These are phyloP conservation scores for Poecile montanus DNA, from an alignment of 2,797 vertebrate species.

Conservation along the genomic window DNA sequence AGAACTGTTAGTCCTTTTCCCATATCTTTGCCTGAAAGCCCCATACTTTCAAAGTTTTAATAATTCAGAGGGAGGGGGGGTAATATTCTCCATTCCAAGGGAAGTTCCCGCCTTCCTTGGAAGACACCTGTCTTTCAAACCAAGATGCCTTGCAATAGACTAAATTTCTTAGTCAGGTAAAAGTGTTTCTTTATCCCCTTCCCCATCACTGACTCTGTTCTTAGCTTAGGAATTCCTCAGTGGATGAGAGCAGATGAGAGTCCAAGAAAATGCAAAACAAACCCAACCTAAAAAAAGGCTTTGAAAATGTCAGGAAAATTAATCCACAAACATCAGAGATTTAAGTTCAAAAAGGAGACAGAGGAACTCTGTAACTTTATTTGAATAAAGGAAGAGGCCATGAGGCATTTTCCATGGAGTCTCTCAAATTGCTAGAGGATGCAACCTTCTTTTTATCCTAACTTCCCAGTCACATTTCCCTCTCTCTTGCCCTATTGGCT, in stretches of 20 bases:
- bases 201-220: neutral
- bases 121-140: neutral
- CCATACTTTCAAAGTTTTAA: neutral
- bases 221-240: neutral
- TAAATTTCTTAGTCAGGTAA: neutral
- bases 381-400: neutral
- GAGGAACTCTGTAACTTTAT: neutral
- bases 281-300: neutral
- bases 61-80: neutral
- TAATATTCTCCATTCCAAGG: neutral
- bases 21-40: neutral
- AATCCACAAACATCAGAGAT: neutral
- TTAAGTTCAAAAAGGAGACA: neutral
- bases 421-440: neutral
- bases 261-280: neutral
- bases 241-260: neutral
- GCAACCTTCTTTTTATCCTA: neutral
- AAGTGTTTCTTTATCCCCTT: neutral
- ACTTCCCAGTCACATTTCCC: neutral
- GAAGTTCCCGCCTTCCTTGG: neutral
- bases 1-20: neutral
- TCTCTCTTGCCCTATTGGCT: neutral
- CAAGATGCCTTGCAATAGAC: neutral
- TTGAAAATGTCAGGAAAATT: neutral
- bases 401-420: neutral